Conservation (phyloP, 2,888 invertebrate species). For the Drosophila picticornis region DNA sequence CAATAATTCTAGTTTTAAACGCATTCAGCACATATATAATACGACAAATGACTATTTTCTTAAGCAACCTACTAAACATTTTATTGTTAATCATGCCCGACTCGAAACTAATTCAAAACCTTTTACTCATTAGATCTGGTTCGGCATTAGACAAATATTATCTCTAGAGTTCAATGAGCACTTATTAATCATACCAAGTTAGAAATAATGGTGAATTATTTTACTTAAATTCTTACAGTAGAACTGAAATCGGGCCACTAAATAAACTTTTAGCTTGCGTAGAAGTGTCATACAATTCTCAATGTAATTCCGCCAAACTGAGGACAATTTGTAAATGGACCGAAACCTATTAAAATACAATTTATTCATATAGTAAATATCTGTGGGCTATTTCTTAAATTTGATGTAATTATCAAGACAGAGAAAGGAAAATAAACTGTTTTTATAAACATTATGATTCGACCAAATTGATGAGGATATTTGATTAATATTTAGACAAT, state of each 20-base stretch:
- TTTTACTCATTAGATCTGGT: not conserved
- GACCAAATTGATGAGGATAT: not conserved
- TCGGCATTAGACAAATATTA: not conserved
- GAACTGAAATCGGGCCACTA: not conserved
- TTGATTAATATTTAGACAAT: too few relatives aligned
- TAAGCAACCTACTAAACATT: not conserved
- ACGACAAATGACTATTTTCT: not conserved
- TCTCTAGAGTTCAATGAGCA: not conserved
- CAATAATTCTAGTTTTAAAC: not conserved
- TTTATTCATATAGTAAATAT: not conserved
- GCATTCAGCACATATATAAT: slow-evolving; percentile 12
- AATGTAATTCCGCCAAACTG: not conserved
- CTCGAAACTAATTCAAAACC: not conserved
- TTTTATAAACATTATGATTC: not conserved
- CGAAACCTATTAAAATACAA: not conserved
- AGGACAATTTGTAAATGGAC: not conserved
- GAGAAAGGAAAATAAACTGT: not conserved
- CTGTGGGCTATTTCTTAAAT: not conserved
- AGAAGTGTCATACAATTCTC: not conserved
- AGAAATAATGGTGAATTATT: not conserved
- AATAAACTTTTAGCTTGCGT: not conserved
- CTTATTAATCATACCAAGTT: not conserved
- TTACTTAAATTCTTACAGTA: not conserved
- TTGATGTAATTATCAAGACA: not conserved
- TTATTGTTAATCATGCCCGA: not conserved